Percentiles rank a stretch among this genome's conserved stretches.
Evolutionary conservation across 2,797 vertebrate genomes (phyloP).

Genomic region (Catharus ustulatus): DNA sequence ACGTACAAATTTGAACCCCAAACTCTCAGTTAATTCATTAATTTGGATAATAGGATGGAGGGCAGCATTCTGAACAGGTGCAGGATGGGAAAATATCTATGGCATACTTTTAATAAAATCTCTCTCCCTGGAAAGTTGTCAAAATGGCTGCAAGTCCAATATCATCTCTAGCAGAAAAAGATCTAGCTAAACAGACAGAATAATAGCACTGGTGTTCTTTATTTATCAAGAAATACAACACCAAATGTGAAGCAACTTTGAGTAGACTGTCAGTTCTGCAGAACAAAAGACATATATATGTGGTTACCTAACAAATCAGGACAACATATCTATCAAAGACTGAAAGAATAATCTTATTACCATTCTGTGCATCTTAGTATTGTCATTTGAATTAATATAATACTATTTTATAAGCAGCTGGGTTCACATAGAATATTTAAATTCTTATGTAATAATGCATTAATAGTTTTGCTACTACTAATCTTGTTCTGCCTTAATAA

Average conservation of each 20-base stretch:
- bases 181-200: background rate
- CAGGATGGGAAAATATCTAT: background rate
- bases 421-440: background rate
- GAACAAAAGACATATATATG: background rate
- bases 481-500: background rate
- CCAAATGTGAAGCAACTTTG: background rate
- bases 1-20: background rate
- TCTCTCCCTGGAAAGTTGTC: background rate
- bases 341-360: background rate
- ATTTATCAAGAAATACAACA: background rate
- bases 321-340: background rate
- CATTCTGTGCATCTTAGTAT: background rate
- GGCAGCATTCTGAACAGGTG: background rate
- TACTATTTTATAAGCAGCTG: background rate
- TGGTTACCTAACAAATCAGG: background rate
- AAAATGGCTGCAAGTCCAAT: background rate
- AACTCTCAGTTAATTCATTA: background rate
- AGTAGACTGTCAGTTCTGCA: background rate
- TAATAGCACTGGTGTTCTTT: background rate
- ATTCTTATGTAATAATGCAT: background rate
- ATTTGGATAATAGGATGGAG: background rate
- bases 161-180: background rate
- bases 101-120: background rate
- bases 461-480: background rate
- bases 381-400: background rate